Evolutionary conservation across 2,113 vertebrate species (phyloP).

Genomic region (Lasiurus cinereus): DNA sequence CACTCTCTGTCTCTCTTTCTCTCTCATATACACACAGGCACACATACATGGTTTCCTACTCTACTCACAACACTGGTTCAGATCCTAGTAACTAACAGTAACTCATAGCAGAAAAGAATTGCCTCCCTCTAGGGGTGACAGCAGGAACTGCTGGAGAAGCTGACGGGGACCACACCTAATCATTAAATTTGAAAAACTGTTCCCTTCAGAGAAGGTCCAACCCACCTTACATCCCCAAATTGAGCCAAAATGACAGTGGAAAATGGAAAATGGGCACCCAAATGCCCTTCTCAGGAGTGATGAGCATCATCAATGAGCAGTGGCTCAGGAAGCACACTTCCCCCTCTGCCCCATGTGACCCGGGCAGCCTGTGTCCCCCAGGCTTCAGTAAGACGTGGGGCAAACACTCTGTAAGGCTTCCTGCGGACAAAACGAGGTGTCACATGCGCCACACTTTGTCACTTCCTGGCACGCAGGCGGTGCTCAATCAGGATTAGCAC

Average conservation of each 20-base stretch:
- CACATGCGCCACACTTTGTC: too few relatives aligned
- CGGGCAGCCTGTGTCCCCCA: background rate
- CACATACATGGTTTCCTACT: background rate
- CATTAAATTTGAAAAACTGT: background rate
- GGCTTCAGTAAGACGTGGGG: background rate
- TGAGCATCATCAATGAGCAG: background rate
- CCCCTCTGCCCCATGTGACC: background rate
- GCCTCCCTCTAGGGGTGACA: background rate
- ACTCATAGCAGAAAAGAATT: too few relatives aligned
- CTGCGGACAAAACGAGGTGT: background rate
- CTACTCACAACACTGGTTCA: background rate
- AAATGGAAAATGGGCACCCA: background rate
- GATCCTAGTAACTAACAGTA: background rate
- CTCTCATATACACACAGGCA: background rate
- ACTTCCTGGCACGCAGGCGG: background rate
- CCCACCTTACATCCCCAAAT: background rate
- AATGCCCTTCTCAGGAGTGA: background rate
- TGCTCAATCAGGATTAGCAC: background rate
- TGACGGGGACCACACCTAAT: background rate
- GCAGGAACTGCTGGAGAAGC: background rate
- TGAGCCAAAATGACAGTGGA: background rate
- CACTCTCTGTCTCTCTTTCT: background rate
- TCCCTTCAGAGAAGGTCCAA: background rate
- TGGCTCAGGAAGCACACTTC: background rate
- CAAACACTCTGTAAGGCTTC: too few relatives aligned